A percentile compares a stretch with the other conserved stretches of the same genome.
These are phyloP conservation scores for Bolborhynchus lineola DNA, from an alignment of 2,113 vertebrate species.

Conservation along the genomic window DNA sequence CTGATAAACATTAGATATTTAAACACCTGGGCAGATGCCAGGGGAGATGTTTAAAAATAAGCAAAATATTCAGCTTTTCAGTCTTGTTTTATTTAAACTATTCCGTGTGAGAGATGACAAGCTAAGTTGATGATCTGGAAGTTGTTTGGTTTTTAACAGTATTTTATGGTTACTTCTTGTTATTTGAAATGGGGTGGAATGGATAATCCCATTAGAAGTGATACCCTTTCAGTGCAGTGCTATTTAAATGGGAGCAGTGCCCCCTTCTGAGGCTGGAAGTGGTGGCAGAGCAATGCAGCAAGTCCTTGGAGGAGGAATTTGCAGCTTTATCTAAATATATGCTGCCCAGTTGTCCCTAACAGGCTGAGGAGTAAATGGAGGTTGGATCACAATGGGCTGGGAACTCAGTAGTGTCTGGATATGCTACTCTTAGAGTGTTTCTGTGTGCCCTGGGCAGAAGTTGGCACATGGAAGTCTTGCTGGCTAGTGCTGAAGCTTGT, in stretches of 20 bases:
- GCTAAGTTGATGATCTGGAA: neutral
- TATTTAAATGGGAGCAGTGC: neutral
- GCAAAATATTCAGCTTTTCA: neutral
- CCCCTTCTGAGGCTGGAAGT: neutral
- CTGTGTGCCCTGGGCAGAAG: neutral
- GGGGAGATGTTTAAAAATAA: neutral
- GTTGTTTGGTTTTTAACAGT: neutral
- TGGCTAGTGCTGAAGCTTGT: neutral
- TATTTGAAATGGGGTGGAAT: neutral
- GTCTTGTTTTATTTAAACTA: neutral
- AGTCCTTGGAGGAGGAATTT: neutral
- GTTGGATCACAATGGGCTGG: neutral
- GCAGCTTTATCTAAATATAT: neutral
- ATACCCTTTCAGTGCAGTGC: neutral
- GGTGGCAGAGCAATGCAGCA: neutral
- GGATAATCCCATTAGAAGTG: neutral
- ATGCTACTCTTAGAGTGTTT: neutral
- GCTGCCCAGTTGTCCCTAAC: neutral
- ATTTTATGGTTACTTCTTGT: neutral
- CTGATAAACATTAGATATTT: neutral
- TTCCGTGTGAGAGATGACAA: neutral
- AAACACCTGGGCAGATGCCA: neutral
- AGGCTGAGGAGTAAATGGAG: neutral
- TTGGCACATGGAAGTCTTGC: accelerated
- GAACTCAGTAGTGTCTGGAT: neutral